Conservation (phyloP, 2,888 invertebrate genomes). For the Cosmorhoe ocellata region DNA sequence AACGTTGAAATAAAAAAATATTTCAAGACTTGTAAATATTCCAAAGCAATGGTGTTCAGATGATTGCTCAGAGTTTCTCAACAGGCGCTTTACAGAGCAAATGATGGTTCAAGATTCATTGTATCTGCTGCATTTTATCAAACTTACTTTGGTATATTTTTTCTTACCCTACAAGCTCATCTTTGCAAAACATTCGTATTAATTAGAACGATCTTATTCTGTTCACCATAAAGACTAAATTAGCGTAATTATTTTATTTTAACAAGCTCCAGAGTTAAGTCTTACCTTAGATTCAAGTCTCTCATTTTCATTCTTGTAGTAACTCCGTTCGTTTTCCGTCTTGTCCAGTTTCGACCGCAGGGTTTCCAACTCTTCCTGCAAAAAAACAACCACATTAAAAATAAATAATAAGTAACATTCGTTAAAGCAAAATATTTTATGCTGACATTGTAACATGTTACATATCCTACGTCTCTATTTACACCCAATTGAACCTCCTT, state of each 20-base stretch:
- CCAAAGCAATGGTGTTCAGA: background rate
- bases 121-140: too few species aligned
- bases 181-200: background rate
- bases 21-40: background rate
- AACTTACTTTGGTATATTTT: too few species aligned
- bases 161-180: too few species aligned
- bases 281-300: constrained; percentile 95
- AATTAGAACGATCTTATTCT: background rate
- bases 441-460: too few species aligned
- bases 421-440: too few species aligned
- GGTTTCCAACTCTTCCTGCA: constrained; percentile 92
- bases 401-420: background rate
- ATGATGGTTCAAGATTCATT: background rate
- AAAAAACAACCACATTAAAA: constrained; percentile 28
- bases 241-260: too few species aligned
- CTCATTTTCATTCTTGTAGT: constrained; percentile 93
- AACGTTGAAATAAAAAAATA: too few species aligned
- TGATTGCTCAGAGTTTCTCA: constrained; percentile 10
- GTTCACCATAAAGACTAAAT: too few species aligned
- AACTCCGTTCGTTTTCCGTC: constrained; percentile 91
- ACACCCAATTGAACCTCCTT: too few species aligned
- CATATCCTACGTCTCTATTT: too few species aligned
- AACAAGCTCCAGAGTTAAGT: too few species aligned
- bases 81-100: constrained; percentile 8
- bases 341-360: constrained; percentile 92